Evolutionary conservation across 2,113 vertebrate genomes (phyloP), one percentile per base, ranked within the genome.

Genomic region (Andinoacara biseriatus): DNA sequence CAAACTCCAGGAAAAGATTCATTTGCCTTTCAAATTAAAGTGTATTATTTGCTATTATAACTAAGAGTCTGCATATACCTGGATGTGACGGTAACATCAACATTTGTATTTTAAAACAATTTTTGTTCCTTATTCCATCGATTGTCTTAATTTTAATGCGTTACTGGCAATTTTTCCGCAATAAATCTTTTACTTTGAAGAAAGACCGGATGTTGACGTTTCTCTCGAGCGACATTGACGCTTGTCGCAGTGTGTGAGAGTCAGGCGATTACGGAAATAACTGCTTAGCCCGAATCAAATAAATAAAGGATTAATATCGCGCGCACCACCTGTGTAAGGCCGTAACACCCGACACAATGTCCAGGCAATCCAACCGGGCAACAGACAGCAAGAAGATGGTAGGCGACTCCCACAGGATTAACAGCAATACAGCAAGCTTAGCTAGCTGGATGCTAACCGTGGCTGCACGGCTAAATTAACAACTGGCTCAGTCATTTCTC

Each of bases 371-470:
- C 80, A 97, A 96, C 93, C 96, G 98, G 92, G 96, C 97, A 81
- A 95, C 97, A 75, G 98, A 99, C 95, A 98, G 94, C 96, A 99
- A 99, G 94, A 99, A 98, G 94, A 99, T 99, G 97, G 98, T 99
- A 96, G 96, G 92, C 43, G 43, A 74, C 40, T 40, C n/a, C 72
- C 59, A 18, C 31, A 24, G 65, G 40, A 76, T 82, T 78, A 75
- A 81, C 49, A n/a, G 15, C 46, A 72, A 22, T 3, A n/a, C 52
- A 74, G 46, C 60, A 62, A 26, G 40, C 49, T 22, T 7, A 60
- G 59, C 35, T 60, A 85, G 84, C 76, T 29, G 5, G 11, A 86
- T 81, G 84, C 80, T 91, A 90, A 79, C 63, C 1, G 14, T 15
- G 52, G 33, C 24, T 11, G 62, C 3, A 54, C 31, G 33, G 80